These are phyloP conservation scores for Carollia perspicillata DNA, from an alignment of 2,113 vertebrate genomes.

Conservation along the genomic window DNA sequence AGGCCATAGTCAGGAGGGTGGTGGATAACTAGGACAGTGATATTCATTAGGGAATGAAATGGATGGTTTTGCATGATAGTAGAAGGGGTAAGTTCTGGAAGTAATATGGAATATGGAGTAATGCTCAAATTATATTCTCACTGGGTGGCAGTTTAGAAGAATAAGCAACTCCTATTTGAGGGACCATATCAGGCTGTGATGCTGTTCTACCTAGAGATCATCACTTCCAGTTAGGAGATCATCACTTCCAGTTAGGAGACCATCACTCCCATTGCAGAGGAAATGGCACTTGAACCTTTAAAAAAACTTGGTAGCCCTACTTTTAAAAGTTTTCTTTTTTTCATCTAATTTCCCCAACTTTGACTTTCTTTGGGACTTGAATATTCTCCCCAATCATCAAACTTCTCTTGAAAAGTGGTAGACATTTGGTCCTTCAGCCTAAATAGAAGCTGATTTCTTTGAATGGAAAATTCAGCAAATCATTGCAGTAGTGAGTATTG, in stretches of 20 bases:
- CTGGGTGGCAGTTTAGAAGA: neutral
- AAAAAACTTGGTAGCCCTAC: neutral
- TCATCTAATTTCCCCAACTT: neutral
- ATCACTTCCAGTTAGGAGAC: neutral
- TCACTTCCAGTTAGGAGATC: neutral
- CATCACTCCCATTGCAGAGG: neutral
- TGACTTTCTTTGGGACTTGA: neutral
- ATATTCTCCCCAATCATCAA: constrained; percentile 11
- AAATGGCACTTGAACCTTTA: neutral
- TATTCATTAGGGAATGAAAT: neutral
- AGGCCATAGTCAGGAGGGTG: neutral
- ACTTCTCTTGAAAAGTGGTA: neutral
- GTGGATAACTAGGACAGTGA: neutral
- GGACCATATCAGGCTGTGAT: neutral
- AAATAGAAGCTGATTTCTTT: constrained; percentile 47
- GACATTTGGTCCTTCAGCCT: constrained; percentile 26
- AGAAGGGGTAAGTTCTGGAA: neutral
- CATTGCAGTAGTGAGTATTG: constrained; percentile 1
- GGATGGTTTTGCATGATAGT: neutral
- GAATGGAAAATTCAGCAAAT: constrained; percentile 51
- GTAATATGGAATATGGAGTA: neutral
- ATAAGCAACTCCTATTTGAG: neutral
- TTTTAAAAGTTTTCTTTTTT: neutral
- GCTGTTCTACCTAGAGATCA: neutral
- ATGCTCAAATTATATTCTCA: neutral